phyloP scores from a whole-genome alignment of 1,140 invertebrate genomes.

The Apis cerana region DNA sequence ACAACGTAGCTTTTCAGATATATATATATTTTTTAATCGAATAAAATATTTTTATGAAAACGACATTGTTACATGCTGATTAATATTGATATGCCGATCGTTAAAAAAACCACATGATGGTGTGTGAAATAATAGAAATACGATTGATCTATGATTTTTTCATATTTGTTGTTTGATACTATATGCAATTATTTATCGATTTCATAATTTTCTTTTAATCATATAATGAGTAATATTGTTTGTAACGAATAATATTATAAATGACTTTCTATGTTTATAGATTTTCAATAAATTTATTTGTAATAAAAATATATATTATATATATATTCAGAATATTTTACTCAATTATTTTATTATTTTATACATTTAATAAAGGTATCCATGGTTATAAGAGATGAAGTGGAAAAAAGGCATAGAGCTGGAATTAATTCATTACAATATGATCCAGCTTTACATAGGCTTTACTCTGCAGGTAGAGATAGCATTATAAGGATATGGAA shows the following conservation, averaged over 20 bases:
- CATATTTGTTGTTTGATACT: background rate
- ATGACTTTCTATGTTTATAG: background rate
- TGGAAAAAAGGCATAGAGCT: slow-evolving; percentile 95
- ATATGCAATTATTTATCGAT: background rate
- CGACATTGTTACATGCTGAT: no score
- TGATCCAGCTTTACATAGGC: slow-evolving; percentile 91
- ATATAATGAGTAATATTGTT: background rate
- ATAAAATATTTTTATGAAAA: background rate
- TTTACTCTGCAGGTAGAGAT: slow-evolving; percentile 99
- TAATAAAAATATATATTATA: background rate
- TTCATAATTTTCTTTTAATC: background rate
- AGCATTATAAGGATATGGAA: slow-evolving; percentile 99
- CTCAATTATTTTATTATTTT: slow-evolving; percentile 1
- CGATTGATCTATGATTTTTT: background rate
- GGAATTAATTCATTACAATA: slow-evolving; percentile 98
- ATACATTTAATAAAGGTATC: slow-evolving; percentile 88
- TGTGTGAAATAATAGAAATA: background rate
- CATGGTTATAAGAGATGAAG: slow-evolving; percentile 98
- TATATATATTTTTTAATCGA: background rate
- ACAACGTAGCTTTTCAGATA: background rate
- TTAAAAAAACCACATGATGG: background rate
- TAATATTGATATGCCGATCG: no score
- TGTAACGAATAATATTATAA: background rate
- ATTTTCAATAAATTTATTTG: background rate
- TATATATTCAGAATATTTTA: background rate